phyloP scores from a whole-genome alignment of 2,888 invertebrate genomes.

The Cephus nigrinus region DNA sequence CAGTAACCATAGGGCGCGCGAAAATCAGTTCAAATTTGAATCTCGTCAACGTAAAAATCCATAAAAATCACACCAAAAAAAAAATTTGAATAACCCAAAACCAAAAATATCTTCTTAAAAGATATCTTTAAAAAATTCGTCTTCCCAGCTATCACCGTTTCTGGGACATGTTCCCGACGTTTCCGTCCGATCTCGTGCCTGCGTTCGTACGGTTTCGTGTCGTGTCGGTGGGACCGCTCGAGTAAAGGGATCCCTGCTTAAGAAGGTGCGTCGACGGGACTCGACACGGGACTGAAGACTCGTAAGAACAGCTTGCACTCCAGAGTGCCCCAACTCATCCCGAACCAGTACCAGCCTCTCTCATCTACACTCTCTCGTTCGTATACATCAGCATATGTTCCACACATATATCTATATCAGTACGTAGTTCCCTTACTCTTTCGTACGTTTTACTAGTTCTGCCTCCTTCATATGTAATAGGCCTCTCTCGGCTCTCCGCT shows the following conservation, averaged over 20 bases:
- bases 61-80: background rate
- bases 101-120: background rate
- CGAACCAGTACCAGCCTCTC: constrained; percentile 13
- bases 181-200: background rate
- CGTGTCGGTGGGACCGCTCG: background rate
- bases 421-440: background rate
- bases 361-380: constrained; percentile 1
- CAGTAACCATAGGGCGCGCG: background rate
- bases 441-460: background rate
- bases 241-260: constrained; percentile 30
- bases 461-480: background rate
- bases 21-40: background rate
- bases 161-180: background rate
- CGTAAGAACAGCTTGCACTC: constrained; percentile 39
- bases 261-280: constrained; percentile 56
- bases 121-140: background rate
- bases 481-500: background rate
- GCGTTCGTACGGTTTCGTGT: background rate
- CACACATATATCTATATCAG: constrained; percentile 14
- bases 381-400: background rate
- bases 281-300: constrained; percentile 54
- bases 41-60: background rate
- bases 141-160: background rate
- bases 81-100: background rate
- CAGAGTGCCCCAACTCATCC: constrained; percentile 45